Conservation (phyloP, 1,140 invertebrate genomes). For the Orius insidiosus region DNA sequence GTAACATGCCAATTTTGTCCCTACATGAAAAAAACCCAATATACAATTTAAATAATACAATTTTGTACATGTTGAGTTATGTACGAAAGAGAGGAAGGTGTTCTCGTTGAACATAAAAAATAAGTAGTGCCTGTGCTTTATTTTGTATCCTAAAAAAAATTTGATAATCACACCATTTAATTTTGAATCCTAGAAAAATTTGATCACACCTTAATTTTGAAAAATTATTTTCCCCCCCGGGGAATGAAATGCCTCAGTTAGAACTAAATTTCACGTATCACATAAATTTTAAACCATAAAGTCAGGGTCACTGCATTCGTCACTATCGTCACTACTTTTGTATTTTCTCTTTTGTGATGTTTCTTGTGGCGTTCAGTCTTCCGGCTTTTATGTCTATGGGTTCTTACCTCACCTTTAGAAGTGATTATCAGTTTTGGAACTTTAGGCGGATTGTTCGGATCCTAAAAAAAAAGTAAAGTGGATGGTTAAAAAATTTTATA, state of each 20-base stretch:
- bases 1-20: too few species aligned
- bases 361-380: conserved; percentile 39
- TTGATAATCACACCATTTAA: too few species aligned
- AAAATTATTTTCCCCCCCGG: neutral
- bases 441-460: conserved; percentile 27
- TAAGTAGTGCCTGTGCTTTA: neutral
- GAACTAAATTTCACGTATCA: conserved; percentile 5
- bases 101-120: too few species aligned
- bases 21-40: too few species aligned
- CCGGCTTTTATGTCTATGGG: conserved; percentile 35
- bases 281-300: conserved; percentile 32
- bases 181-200: neutral
- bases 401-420: conserved; percentile 30
- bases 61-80: too few species aligned
- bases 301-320: conserved; percentile 52
- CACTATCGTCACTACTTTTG: conserved; percentile 40
- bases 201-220: neutral
- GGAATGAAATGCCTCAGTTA: neutral
- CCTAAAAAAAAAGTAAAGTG: conserved; percentile 16
- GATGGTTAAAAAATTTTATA: neutral
- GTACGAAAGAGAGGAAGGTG: too few species aligned
- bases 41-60: too few species aligned
- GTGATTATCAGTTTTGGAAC: conserved; percentile 36
- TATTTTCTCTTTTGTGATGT: conserved; percentile 42
- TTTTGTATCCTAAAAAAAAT: neutral